A percentile compares a stretch with the other conserved stretches of the same genome.
Evolutionary conservation across 1,140 invertebrate species (phyloP).

Genomic region (Glossosoma conforme): DNA sequence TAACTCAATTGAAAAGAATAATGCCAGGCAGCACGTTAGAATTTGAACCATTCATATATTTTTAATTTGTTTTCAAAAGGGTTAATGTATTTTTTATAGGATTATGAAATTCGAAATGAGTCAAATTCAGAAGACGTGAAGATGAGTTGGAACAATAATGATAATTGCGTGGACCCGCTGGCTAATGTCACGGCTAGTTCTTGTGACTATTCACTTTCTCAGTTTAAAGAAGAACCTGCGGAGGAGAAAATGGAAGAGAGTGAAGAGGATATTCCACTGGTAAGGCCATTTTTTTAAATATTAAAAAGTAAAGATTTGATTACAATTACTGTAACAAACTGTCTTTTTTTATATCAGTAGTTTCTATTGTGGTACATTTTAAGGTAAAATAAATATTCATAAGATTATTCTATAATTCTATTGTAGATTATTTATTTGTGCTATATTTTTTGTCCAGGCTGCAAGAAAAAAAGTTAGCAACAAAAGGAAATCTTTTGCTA

Average conservation of each 20-base stretch:
- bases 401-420: background rate
- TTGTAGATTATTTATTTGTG: conserved; percentile 1
- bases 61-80: no score
- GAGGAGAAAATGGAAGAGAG: conserved; percentile 50
- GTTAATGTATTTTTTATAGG: no score
- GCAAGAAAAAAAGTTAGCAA: conserved; percentile 35
- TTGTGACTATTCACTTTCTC: conserved; percentile 61
- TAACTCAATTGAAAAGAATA: no score
- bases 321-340: background rate
- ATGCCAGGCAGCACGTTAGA: no score
- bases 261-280: conserved; percentile 76
- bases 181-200: conserved; percentile 52
- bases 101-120: no score
- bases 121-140: no score
- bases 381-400: background rate
- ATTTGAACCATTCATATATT: no score
- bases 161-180: conserved; percentile 33
- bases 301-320: background rate
- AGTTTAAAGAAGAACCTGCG: conserved; percentile 52
- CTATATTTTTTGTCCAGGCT: conserved; percentile 33
- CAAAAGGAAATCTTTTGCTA: conserved; percentile 31
- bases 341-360: background rate
- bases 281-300: conserved; percentile 37
- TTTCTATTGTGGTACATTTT: background rate
- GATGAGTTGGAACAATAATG: conserved; percentile 16